Evolutionary conservation across 1,140 invertebrate genomes (phyloP).

Genomic region (Cotesia chilonis): DNA sequence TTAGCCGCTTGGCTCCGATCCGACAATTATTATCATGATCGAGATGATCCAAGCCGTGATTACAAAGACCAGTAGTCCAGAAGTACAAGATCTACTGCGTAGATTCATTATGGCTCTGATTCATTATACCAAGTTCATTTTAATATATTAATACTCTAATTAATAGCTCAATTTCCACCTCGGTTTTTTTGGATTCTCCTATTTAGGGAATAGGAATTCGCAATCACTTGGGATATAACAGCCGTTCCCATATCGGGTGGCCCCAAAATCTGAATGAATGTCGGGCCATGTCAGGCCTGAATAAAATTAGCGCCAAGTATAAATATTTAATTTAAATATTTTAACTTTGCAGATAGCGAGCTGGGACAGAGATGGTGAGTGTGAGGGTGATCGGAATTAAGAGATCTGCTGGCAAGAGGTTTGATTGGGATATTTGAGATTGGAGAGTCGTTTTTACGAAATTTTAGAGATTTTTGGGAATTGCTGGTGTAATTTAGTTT

Average conservation of each 20-base stretch:
- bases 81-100: too few relatives aligned
- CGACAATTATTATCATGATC: too few relatives aligned
- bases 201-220: slow-evolving; percentile 41
- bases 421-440: too few relatives aligned
- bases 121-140: too few relatives aligned
- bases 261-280: not conserved
- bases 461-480: too few relatives aligned
- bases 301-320: slow-evolving; percentile 2
- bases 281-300: not conserved
- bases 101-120: too few relatives aligned
- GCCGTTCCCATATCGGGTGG: slow-evolving; percentile 4
- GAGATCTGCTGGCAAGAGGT: too few relatives aligned
- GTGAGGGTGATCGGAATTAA: not conserved
- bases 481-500: too few relatives aligned
- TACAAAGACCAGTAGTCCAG: not conserved
- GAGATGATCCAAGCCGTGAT: not conserved
- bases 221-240: not conserved
- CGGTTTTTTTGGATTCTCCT: slow-evolving; percentile 35
- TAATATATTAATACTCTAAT: slow-evolving; percentile 42
- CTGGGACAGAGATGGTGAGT: too few relatives aligned
- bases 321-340: not conserved
- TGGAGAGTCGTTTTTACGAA: too few relatives aligned
- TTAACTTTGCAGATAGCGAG: not conserved
- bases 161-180: slow-evolving; percentile 60
- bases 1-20: too few relatives aligned